phyloP scores from a whole-genome alignment of 2,888 invertebrate genomes.

The Parthenolecanium corni region DNA sequence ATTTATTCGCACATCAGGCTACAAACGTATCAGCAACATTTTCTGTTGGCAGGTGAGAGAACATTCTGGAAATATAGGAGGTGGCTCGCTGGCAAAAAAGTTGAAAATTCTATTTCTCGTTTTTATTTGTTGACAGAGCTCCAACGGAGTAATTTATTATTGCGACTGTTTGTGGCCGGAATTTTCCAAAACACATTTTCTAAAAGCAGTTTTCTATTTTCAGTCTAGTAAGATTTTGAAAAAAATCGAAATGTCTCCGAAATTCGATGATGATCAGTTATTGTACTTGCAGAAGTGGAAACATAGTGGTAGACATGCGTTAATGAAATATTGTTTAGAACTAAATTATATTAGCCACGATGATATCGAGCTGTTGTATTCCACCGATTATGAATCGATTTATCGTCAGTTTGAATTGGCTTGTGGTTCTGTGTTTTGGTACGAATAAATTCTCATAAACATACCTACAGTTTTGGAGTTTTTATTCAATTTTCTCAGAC shows the following conservation, averaged over 20 bases:
- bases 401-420: conserved; percentile 1
- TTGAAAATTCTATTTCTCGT: not conserved
- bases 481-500: too few species aligned
- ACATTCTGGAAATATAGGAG: too few species aligned
- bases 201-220: conserved; percentile 23
- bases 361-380: not conserved
- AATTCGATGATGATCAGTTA: not conserved
- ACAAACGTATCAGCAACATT: conserved; percentile 18
- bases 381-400: conserved; percentile 2
- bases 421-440: too few species aligned
- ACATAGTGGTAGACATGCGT: not conserved
- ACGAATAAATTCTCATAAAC: too few species aligned
- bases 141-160: not conserved
- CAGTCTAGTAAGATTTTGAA: not conserved
- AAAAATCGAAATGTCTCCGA: not conserved
- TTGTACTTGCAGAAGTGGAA: not conserved
- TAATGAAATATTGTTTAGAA: conserved; percentile 11
- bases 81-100: too few species aligned
- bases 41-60: conserved; percentile 18
- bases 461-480: too few species aligned
- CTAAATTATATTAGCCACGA: not conserved
- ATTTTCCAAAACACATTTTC: conserved; percentile 14
- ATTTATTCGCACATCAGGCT: conserved; percentile 15
- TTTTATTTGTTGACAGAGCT: not conserved
- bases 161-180: conserved; percentile 18